Evolutionary conservation across 2,113 vertebrate species (phyloP), one percentile per base, ranked within the genome.

Genomic region (Gymnarchus niloticus): DNA sequence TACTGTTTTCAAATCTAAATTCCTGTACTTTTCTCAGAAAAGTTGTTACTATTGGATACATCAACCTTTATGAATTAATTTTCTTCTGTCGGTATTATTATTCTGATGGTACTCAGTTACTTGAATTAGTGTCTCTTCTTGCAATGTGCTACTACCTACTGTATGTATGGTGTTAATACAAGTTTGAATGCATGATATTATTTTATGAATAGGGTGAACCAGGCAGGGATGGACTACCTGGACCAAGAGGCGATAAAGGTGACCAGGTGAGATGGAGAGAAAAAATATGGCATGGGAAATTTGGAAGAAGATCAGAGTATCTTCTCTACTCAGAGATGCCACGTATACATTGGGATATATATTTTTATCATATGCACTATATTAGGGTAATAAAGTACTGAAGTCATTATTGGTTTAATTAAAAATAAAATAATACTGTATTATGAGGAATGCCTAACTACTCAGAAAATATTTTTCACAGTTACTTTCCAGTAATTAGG

Each of bases 231-330:
- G 95, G 95, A 82, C 51, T 76, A 2, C 0, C 82, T 5, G 95
- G 95, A 2, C 85, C 90, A 21, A 95, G 92, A 89, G 95, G 95
- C 46, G 94, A 94, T 5, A 94, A 91, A 85, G 95, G 95, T 7
- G 93, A 94, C 89, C 92, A 94, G 95, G 95, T 95, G 85, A 84
- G 89, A 61, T 28, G 23, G 19, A 2, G 21, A 3, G 6, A 14
- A 14, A 25, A 82, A 78, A 77, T 21, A 3, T 21, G 2, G n/a
- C 9, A n/a, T n/a, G n/a, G n/a, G n/a, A n/a, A 5, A 69, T 17
- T 83, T 25, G 56, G 37, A 83, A 83, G 17, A 59, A 7, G 3
- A 19, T 23, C 52, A 3, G 9, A 23, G 21, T 23, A 48, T 28
- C 23, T 37, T 28, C 4, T 8, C 23, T 37, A 5, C 46, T 78